Base-by-base conservation (phyloP, 2,888 invertebrate genomes). In the Acanthococcus lagerstroemiae region DNA sequence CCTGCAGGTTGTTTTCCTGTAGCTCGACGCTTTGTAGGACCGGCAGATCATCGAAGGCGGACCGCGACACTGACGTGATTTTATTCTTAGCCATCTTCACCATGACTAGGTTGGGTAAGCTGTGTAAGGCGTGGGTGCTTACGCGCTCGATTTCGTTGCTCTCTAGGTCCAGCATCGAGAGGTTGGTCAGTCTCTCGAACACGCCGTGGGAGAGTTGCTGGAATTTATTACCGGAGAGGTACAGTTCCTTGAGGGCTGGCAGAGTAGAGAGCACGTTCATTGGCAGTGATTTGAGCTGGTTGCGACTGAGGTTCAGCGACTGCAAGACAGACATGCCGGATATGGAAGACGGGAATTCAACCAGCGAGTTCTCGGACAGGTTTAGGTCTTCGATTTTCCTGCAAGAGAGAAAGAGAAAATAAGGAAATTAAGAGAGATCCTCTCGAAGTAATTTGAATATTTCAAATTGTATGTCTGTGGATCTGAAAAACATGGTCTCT, bases 101-200 rank as follows among this genome's bases (percentile, higher is more conserved):
- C 44, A 72, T 72, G 48, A 73, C 73, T 3, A 78, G 72, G 24
- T 73, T 73, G 0, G 74, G 72, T 46, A 77, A 70, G 44, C 72
- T 66, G 68, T 69, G 65, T 37, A 93, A 81, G 0, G 89, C 84
- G 68, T 86, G 85, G 0, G 86, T 80, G 72, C 89, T 86, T 30
- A 92, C 80, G 21, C 83, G 78, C 73, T 84, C 83, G 30, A 94
- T 80, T 73, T 90, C 85, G 75, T 94, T 90, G 72, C 85, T 86
- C 69, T 90, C 87, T 70, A 94, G 78, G 76, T 90, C 85, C 45
- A 94, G 81, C 48, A 84, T 81, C 71, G 84, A 84, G 30, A 94
- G 75, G 68, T 84, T 82, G 22, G 82, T 82, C 48, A 91, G 76
- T 71, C 86, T 83, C 70, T 82, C 80, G 71, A 92, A 89, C 17